Conservation (phyloP, 2,797 vertebrate species). For the Hephaestus fuliginosus region DNA sequence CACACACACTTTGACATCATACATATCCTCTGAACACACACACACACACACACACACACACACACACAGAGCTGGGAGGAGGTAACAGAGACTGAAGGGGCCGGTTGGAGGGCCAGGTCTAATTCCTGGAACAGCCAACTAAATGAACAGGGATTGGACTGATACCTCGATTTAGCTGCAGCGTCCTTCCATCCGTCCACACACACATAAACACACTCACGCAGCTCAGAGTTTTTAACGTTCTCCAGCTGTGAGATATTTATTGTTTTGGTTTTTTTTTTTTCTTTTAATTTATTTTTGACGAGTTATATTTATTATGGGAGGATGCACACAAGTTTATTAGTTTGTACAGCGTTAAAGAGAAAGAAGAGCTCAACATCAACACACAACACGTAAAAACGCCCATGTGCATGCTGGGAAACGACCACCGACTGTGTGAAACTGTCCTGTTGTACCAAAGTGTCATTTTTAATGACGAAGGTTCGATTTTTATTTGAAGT, state of each 20-base stretch:
- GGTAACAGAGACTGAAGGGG: constrained; percentile 53
- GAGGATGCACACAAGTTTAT: constrained; percentile 45
- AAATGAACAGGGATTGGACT: constrained; percentile 26
- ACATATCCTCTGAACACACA: constrained; percentile 26
- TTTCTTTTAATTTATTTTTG: constrained; percentile 76
- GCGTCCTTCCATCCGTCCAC: constrained; percentile 3
- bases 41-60: constrained; percentile 41
- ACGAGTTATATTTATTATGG: constrained; percentile 78
- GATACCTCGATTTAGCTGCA: constrained; percentile 30
- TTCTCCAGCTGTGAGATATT: constrained; percentile 63
- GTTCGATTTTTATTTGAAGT: not conserved
- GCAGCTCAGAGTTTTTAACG: constrained; percentile 22
- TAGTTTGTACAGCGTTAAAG: constrained; percentile 59
- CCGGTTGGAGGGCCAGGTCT: constrained; percentile 40
- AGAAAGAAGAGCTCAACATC: constrained; percentile 29
- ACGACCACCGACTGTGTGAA: constrained; percentile 15
- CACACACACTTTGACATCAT: constrained; percentile 16
- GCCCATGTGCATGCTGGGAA: constrained; percentile 31
- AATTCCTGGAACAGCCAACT: constrained; percentile 60
- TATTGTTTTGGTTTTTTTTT: constrained; percentile 56
- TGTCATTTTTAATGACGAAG: not conserved
- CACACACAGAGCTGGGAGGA: constrained; percentile 53
- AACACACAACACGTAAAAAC: not conserved
- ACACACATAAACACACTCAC: constrained; percentile 19
- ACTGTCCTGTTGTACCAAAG: not conserved